Evolutionary conservation across 2,888 invertebrate genomes (phyloP).

Genomic region (Portevinia maculata): DNA sequence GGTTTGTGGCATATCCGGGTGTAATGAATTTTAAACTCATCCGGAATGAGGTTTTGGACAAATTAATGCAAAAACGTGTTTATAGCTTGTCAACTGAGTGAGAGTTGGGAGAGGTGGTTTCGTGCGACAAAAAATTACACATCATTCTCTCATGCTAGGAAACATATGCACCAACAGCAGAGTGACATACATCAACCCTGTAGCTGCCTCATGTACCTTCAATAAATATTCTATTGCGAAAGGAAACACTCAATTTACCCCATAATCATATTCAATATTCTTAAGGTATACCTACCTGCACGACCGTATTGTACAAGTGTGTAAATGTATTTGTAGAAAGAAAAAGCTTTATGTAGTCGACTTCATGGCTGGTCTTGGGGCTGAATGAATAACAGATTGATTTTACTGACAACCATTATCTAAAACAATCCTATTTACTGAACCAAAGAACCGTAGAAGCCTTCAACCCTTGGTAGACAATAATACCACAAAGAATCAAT

Average conservation of each 20-base stretch:
- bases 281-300: slow-evolving; percentile 21
- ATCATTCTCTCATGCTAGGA: slow-evolving; percentile 3
- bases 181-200: neutral
- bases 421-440: slow-evolving; percentile 55
- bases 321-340: neutral
- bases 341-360: neutral
- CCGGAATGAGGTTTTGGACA: slow-evolving; percentile 69
- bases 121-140: neutral
- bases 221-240: slow-evolving; percentile 64
- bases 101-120: too few species aligned
- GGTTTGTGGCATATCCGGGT: slow-evolving; percentile 66
- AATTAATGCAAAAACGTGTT: slow-evolving; percentile 73
- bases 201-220: slow-evolving; percentile 35
- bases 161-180: slow-evolving; percentile 25
- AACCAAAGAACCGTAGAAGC: slow-evolving; percentile 8
- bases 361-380: neutral
- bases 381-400: slow-evolving; percentile 63
- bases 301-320: neutral
- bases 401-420: slow-evolving; percentile 56
- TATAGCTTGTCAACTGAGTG: slow-evolving; percentile 54
- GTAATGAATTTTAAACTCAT: slow-evolving; percentile 73
- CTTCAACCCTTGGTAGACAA: slow-evolving; percentile 14
- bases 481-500: slow-evolving; percentile 59
- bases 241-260: slow-evolving; percentile 58
- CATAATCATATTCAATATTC: slow-evolving; percentile 62